Evolutionary conservation across 1,140 invertebrate genomes (phyloP), one percentile per base, ranked within the genome.

Genomic region (Calosoma granatense): DNA sequence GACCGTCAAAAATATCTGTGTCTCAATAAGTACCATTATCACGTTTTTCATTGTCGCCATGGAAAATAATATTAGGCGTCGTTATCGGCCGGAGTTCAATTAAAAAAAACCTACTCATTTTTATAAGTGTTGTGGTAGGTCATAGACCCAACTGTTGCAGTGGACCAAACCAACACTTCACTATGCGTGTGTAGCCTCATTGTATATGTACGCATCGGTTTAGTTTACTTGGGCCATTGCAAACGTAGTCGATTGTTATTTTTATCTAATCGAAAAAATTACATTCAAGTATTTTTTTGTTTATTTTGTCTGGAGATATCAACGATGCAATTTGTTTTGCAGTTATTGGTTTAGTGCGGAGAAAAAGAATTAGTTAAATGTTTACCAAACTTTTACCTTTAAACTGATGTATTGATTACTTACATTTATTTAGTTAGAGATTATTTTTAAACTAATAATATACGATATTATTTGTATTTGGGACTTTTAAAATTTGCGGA

Each of bases 271-370:
- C 41, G 41, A 47, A 47, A 47, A 47, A 47, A 47, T 12, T 47
- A 4, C 3, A 47, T 12, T 47, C 15, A 17, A 9, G 41, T 47
- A 47, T 47, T 47, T 30, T n/a, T 47, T 47, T 47, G 41, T 47
- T 47, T 47, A 47, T 47, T 47, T 47, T 47, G 41, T 47, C 41
- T 47, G 41, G 41, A 47, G 41, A 47, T 47, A 47, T 47, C 41
- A 4, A 30, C 26, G 14, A 30, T 30, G 26, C 26, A 30, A 30
- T 30, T 30, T 30, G 26, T 14, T 30, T 30, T 6, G 26, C 26
- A 6, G 4, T 11, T 47, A 47, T 47, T 17, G 6, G 9, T 47
- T 47, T 6, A 47, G 9, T 17, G 26, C 6, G 26, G 26, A n/a
- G n/a, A n/a, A 36, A 36, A 9, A 36, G n/a, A 36, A 36, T 47